Evolutionary conservation across 35 echinoderm and acorn worm genomes (phyloP).

Genomic region (Apostichopus parvimensis): DNA sequence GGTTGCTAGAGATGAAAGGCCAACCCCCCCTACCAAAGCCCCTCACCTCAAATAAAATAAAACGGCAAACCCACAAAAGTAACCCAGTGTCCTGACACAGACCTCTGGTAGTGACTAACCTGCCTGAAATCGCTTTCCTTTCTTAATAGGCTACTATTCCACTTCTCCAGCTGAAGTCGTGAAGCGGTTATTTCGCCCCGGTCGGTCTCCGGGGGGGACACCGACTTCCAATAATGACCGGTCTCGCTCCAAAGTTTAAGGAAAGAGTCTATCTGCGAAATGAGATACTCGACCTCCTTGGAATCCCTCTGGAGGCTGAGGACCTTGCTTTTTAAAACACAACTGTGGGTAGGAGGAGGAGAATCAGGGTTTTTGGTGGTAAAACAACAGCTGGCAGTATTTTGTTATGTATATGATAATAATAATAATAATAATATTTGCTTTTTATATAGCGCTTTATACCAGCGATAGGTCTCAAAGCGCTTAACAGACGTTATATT

Average conservation of each 20-base stretch:
- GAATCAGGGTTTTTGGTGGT: too few relatives aligned
- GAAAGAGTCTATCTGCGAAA: background rate
- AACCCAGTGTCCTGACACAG: too few relatives aligned
- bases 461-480: too few relatives aligned
- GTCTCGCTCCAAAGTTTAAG: background rate
- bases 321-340: slow-evolving; percentile 9
- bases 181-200: background rate
- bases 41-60: too few relatives aligned
- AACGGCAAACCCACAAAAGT: too few relatives aligned
- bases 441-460: too few relatives aligned
- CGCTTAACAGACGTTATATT: too few relatives aligned
- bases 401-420: too few relatives aligned
- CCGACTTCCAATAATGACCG: slow-evolving; percentile 7
- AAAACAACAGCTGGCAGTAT: too few relatives aligned
- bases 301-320: slow-evolving; percentile 29
- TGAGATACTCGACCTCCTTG: slow-evolving; percentile 20
- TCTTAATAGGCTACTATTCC: background rate
- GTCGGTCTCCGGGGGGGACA: background rate
- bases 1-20: too few relatives aligned
- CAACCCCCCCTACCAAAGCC: too few relatives aligned
- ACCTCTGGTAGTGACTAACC: background rate
- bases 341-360: background rate
- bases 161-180: background rate
- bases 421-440: too few relatives aligned
- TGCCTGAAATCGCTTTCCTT: background rate